These are phyloP conservation scores for Barbus barbus DNA, from an alignment of 2,113 vertebrate genomes.

Conservation along the genomic window DNA sequence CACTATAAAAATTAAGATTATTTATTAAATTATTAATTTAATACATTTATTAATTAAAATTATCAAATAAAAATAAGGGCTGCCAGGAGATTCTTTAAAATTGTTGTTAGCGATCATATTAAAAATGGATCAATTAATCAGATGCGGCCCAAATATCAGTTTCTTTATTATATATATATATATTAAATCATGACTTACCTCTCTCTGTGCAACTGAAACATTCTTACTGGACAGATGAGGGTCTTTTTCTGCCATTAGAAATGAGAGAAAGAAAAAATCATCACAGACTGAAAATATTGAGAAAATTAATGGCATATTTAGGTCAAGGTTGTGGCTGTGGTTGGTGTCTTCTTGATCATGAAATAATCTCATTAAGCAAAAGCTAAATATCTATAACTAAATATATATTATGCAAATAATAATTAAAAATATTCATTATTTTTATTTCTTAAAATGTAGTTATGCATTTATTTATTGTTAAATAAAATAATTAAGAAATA, in stretches of 20 bases:
- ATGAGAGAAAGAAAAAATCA: not conserved
- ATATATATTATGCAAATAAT: not conserved
- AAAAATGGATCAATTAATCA: not conserved
- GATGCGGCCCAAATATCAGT: too few species aligned
- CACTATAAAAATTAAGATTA: not conserved
- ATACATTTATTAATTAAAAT: too few species aligned
- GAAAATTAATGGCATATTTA: not conserved
- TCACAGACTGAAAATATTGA: not conserved
- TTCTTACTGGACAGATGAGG: slow-evolving; percentile 68
- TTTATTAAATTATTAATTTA: too few species aligned
- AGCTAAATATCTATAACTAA: not conserved
- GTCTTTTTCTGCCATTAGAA: slow-evolving; percentile 65
- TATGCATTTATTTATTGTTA: too few species aligned
- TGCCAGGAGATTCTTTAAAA: too few species aligned
- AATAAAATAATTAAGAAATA: too few species aligned
- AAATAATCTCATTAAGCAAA: not conserved
- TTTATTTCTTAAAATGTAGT: too few species aligned
- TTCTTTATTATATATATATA: too few species aligned
- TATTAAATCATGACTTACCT: slow-evolving; percentile 65
- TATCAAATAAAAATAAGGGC: too few species aligned
- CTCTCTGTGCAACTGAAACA: slow-evolving; percentile 81
- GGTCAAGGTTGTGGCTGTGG: not conserved
- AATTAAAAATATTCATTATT: not conserved
- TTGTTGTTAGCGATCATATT: not conserved
- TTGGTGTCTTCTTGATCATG: not conserved